A percentile compares a stretch with the other conserved stretches of the same genome.
phyloP scores from a whole-genome alignment of 2,797 vertebrate species.

The Dendrocincla fuliginosa region DNA sequence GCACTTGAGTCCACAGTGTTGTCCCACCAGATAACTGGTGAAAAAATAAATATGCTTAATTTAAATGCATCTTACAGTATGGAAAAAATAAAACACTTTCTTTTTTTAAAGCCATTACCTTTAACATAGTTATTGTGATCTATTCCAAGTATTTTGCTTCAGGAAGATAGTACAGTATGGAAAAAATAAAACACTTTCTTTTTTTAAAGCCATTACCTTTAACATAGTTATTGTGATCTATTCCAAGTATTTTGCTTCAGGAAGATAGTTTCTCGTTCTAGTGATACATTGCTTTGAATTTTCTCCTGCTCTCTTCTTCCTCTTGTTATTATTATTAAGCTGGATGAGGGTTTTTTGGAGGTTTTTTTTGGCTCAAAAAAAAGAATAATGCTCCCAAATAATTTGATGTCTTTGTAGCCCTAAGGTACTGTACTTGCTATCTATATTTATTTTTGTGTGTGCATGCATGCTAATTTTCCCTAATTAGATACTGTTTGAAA shows the following conservation, averaged over 20 bases:
- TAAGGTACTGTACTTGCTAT: not conserved
- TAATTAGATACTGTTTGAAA: not conserved
- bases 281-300: not conserved
- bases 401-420: not conserved
- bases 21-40: not conserved
- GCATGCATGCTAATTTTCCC: not conserved
- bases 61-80: not conserved
- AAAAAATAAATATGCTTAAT: not conserved
- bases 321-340: not conserved
- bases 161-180: not conserved
- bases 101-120: not conserved
- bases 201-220: not conserved
- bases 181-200: not conserved
- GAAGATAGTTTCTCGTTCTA: not conserved
- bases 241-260: not conserved
- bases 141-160: not conserved
- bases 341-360: not conserved
- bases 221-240: not conserved
- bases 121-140: not conserved
- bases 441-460: not conserved
- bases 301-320: not conserved
- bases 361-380: not conserved
- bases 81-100: not conserved
- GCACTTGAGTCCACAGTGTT: not conserved
- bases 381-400: not conserved